phyloP scores from a whole-genome alignment of 1,140 invertebrate genomes.

The Episyrphus balteatus region DNA sequence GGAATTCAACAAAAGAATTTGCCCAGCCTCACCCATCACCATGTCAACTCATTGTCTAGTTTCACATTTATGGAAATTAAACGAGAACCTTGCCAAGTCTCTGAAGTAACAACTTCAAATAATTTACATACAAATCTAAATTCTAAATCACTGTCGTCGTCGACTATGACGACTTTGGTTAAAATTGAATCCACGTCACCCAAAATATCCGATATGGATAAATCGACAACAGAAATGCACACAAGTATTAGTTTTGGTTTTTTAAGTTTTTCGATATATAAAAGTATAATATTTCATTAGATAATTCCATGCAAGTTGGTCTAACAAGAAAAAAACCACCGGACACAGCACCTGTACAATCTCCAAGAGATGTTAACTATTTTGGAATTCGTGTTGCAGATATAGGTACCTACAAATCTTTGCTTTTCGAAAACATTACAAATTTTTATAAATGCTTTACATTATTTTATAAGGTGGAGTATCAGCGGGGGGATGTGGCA shows the following conservation, averaged over 20 bases:
- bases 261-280: not conserved
- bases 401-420: slow-evolving; percentile 39
- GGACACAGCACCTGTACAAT: slow-evolving; percentile 42
- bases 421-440: not conserved
- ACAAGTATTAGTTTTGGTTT: not conserved
- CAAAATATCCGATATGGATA: slow-evolving; percentile 29
- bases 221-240: slow-evolving; percentile 2
- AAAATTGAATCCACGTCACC: slow-evolving; percentile 42
- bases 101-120: slow-evolving; percentile 51
- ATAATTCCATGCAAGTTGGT: slow-evolving; percentile 64
- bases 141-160: slow-evolving; percentile 29
- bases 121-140: slow-evolving; percentile 38
- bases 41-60: slow-evolving; percentile 23
- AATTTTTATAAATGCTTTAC: not conserved
- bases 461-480: slow-evolving; percentile 17
- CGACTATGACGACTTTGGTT: slow-evolving; percentile 30
- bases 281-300: slow-evolving; percentile 20
- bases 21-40: not conserved
- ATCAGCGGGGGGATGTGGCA: slow-evolving; percentile 29
- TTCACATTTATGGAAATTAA: slow-evolving; percentile 43
- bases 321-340: slow-evolving; percentile 69
- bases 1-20: too few relatives aligned
- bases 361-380: slow-evolving; percentile 35
- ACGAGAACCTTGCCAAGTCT: slow-evolving; percentile 53
- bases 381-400: slow-evolving; percentile 42